Conservation (phyloP, 2,797 vertebrate species). For the Antrozous pallidus region DNA sequence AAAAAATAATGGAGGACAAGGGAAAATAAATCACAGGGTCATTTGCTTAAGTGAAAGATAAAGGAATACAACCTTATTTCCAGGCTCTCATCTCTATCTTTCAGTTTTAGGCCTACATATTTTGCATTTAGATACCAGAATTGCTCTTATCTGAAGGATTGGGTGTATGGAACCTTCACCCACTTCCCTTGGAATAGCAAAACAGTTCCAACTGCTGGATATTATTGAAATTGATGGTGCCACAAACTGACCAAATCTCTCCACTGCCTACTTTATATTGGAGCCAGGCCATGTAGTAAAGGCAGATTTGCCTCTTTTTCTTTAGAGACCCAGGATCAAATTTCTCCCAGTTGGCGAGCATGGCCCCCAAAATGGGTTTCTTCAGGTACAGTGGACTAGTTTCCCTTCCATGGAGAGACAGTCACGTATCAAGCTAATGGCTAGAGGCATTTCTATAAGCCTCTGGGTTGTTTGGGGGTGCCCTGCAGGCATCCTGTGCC, state of each 20-base stretch:
- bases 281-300: not conserved
- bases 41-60: not conserved
- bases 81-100: not conserved
- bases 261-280: not conserved
- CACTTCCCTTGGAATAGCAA: not conserved
- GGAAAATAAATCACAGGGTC: not conserved
- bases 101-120: not conserved
- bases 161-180: too few relatives aligned
- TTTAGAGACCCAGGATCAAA: not conserved
- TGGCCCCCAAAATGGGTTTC: not conserved
- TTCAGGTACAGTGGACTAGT: not conserved
- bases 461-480: not conserved
- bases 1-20: not conserved
- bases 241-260: not conserved
- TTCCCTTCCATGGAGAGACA: not conserved
- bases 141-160: not conserved
- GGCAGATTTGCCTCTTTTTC: not conserved
- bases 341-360: not conserved
- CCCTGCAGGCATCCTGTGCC: not conserved
- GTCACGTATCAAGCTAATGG: not conserved
- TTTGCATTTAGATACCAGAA: not conserved
- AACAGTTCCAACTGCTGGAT: not conserved
- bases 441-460: not conserved
- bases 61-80: not conserved
- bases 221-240: not conserved